Base-by-base conservation (phyloP, 2,113 vertebrate genomes). In the Pteronura brasiliensis region DNA sequence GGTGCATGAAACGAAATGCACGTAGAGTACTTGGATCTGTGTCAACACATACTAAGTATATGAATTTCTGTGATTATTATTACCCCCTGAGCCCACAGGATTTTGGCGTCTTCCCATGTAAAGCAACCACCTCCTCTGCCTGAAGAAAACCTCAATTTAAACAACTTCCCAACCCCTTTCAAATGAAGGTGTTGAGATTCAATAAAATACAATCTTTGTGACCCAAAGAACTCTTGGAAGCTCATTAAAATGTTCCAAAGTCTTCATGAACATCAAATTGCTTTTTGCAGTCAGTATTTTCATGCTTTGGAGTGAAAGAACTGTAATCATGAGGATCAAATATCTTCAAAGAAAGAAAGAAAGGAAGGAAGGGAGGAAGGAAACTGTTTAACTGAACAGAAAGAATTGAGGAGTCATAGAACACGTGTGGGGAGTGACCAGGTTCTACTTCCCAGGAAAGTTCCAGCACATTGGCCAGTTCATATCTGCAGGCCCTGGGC, bases 181-280 rank as follows among this genome's bases (percentile, higher is more conserved):
- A 91, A 87, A 81, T 25, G 61, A 88, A 23, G 25, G 57, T 18
- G 3, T 42, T 63, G 21, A 61, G 47, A 49, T 88, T 52, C 15
- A 34, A 6, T 59, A 76, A 92, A 81, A 79, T 21, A 74, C n/a
- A 71, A 72, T 79, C 49, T 52, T 11, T 83, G 42, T 69, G n/a
- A 81, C 44, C 29, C 4, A 47, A 57, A 91, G 7, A 84, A 93
- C 39, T 74, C 95, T 93, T 34, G 36, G 72, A 90, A 88, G 57
- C 71, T 82, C 86, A 44, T 93, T 93, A 91, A 81, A 93, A 90
- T 84, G 47, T 93, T 93, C 17, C 65, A 88, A 47, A 84, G 20
- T 9, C 49, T 97, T 76, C 17, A 47, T 57, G 52, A 82, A 77
- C 85, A 97, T 91, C 93, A 95, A 94, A 96, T 86, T 7, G 17